These are phyloP conservation scores for Ibycter americanus DNA, from an alignment of 2,797 vertebrate genomes.

Conservation along the genomic window DNA sequence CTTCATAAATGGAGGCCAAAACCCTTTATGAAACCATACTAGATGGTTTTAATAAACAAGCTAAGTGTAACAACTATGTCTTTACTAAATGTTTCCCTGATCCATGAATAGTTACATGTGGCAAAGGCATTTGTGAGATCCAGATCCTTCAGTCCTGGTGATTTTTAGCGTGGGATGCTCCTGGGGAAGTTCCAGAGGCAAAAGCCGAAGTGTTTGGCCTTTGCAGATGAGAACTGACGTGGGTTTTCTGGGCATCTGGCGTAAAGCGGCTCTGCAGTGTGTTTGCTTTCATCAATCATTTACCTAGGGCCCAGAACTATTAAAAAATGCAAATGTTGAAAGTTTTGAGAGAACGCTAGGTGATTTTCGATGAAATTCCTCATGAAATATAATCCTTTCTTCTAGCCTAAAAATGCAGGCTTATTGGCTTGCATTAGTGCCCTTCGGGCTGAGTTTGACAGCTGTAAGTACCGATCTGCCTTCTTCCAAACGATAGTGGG, in stretches of 20 bases:
- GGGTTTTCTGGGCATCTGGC: background rate
- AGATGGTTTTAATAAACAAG: background rate
- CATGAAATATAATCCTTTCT: background rate
- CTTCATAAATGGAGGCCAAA: background rate
- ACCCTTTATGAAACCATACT: accelerated
- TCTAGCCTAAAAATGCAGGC: background rate
- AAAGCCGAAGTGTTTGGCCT: background rate
- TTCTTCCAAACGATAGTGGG: background rate
- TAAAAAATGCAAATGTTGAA: background rate
- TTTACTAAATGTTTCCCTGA: background rate
- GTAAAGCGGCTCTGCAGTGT: background rate
- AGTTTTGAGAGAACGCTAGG: background rate
- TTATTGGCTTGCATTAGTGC: background rate
- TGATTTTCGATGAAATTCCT: background rate
- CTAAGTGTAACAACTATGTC: background rate
- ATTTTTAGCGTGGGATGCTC: background rate
- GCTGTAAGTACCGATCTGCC: background rate
- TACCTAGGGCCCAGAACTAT: background rate
- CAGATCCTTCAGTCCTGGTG: background rate
- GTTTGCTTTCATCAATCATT: background rate
- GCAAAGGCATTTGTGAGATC: background rate
- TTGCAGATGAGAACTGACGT: background rate
- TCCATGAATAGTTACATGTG: accelerated
- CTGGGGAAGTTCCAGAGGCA: background rate
- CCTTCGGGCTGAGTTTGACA: background rate